Base-by-base conservation (phyloP, 1,140 invertebrate genomes). In the Hyposmocoma kahamanoa region DNA sequence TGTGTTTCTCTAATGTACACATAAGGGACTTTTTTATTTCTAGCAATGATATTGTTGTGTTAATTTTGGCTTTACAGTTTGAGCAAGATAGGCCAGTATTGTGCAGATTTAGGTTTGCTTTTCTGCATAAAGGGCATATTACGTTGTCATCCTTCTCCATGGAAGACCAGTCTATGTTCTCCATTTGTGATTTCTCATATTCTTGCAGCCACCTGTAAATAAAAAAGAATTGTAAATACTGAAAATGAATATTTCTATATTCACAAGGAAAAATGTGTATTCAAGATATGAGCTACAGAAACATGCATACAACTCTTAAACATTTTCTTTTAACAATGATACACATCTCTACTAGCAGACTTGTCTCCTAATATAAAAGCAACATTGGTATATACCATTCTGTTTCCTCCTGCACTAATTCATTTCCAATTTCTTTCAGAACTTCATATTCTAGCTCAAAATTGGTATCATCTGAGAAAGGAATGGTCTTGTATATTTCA, bases 331-430 rank as follows among this genome's bases (percentile, higher is more conserved):
- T n/a, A n/a, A n/a, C n/a, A n/a, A n/a, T n/a, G n/a, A n/a, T n/a
- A n/a, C n/a, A n/a, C n/a, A n/a, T n/a, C n/a, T n/a, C n/a, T n/a
- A n/a, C n/a, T n/a, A n/a, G n/a, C n/a, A n/a, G n/a, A n/a, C n/a
- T n/a, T n/a, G n/a, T n/a, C n/a, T n/a, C n/a, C n/a, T n/a, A n/a
- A n/a, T n/a, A n/a, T n/a, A n/a, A n/a, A n/a, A n/a, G n/a, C n/a
- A n/a, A n/a, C n/a, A n/a, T n/a, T n/a, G n/a, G n/a, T 30, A 59
- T 52, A 50, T 59, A 84, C 75, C 81, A 82, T 51, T 77, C 49
- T n/a, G 79, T 47, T 66, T 84, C 81, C 53, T 82, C 75, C 47
- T 79, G 67, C 22, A 84, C 65, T 15, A 84, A 50, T 59, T 84
- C 77, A 47, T 71, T 61, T 63, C 70, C 70, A 36, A 84, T 68